Conservation (phyloP, 2,797 vertebrate species). For the Myotis planiceps region DNA sequence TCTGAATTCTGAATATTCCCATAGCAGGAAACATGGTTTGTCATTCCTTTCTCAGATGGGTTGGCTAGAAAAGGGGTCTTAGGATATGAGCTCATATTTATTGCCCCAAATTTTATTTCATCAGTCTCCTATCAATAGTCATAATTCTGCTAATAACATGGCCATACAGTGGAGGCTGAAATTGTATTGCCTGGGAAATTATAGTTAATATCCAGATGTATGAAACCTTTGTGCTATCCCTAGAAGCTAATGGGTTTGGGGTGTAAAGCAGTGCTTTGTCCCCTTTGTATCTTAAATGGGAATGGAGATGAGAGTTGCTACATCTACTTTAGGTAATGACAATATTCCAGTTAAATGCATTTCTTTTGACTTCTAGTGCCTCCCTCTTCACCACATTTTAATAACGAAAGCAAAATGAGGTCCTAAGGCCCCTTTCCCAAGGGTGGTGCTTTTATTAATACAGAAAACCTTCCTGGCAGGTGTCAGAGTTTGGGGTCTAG, state of each 20-base stretch:
- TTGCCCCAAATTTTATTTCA: constrained; percentile 1
- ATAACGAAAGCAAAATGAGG: background rate
- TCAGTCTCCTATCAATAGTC: background rate
- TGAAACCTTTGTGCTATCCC: background rate
- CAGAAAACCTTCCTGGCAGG: background rate
- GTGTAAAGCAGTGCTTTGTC: background rate
- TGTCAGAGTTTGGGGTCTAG: background rate
- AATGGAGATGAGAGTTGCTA: background rate
- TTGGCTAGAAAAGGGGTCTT: background rate
- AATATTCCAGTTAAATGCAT: background rate
- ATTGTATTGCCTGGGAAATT: background rate
- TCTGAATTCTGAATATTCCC: background rate
- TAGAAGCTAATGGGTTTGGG: background rate
- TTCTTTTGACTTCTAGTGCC: background rate
- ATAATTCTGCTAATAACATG: background rate
- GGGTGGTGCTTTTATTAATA: background rate
- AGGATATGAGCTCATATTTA: background rate
- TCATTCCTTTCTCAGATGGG: background rate
- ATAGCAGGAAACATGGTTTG: background rate
- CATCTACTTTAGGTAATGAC: background rate
- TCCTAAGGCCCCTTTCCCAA: background rate
- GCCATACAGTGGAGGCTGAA: background rate
- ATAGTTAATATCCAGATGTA: background rate
- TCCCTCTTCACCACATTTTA: constrained; percentile 35
- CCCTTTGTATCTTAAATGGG: background rate